These are phyloP conservation scores for Salvator merianae DNA, from an alignment of 2,113 vertebrate species.

Conservation along the genomic window DNA sequence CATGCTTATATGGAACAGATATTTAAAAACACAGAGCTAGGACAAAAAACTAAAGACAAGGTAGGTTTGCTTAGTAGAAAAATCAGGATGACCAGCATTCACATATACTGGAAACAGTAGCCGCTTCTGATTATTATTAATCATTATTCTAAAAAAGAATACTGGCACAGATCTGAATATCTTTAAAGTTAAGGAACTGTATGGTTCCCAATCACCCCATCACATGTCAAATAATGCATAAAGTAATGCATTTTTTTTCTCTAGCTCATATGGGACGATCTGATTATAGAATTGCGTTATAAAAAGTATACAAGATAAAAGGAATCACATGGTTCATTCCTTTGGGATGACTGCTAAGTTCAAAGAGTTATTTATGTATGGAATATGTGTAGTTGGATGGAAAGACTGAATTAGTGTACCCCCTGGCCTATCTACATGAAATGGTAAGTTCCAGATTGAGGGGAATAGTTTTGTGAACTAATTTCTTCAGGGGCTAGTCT, in stretches of 20 bases:
- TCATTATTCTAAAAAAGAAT: not conserved
- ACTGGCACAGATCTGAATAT: not conserved
- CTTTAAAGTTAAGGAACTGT: not conserved
- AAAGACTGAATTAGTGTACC: not conserved
- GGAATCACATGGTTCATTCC: not conserved
- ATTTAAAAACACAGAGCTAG: constrained; percentile 6
- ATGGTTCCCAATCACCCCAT: constrained; percentile 18
- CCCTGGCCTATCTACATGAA: not conserved
- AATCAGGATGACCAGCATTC: not conserved
- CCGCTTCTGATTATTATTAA: not conserved
- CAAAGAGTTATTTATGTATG: constrained; percentile 10
- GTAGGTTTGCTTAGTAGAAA: accelerated
- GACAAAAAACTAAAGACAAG: constrained; percentile 34
- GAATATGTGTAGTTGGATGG: not conserved
- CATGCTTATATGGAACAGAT: constrained; percentile 21
- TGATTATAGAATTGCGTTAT: not conserved
- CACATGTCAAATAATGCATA: not conserved
- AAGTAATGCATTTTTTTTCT: not conserved
- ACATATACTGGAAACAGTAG: not conserved
- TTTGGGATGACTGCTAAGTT: not conserved
- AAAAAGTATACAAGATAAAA: constrained; percentile 17
- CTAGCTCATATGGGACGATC: not conserved
- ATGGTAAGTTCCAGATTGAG: not conserved
- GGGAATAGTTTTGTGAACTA: not conserved
- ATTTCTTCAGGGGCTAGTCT: not conserved